Evolutionary conservation across 1,140 invertebrate species (phyloP).

Genomic region (Anagrus nilaparvatae): DNA sequence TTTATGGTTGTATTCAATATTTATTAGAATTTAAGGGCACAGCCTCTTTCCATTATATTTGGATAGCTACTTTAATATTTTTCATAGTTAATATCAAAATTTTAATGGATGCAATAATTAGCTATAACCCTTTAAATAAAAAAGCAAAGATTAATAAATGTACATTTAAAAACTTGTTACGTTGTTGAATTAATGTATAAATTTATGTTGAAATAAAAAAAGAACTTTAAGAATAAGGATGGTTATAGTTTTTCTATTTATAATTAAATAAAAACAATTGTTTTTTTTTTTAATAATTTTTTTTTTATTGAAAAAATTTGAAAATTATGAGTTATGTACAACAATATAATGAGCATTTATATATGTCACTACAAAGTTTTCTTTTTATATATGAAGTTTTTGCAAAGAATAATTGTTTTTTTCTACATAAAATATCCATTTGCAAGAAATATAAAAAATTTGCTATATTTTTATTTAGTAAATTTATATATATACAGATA

Average conservation of each 20-base stretch:
- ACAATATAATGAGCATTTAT: constrained; percentile 16
- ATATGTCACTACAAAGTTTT: constrained; percentile 18
- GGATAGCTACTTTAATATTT: constrained; percentile 66
- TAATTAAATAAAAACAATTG: too few species aligned
- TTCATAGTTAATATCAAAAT: constrained; percentile 69
- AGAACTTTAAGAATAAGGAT: too few species aligned
- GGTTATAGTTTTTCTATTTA: too few species aligned
- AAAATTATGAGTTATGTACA: constrained; percentile 22
- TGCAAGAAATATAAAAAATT: too few species aligned
- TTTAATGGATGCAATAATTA: constrained; percentile 53
- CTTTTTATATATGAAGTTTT: too few species aligned
- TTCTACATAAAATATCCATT: constrained; percentile 10
- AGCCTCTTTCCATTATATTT: constrained; percentile 72
- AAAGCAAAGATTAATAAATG: constrained; percentile 1
- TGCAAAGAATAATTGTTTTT: constrained; percentile 15
- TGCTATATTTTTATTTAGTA: constrained; percentile 31
- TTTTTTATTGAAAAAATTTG: constrained; percentile 19
- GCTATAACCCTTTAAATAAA: constrained; percentile 37
- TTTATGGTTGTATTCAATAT: constrained; percentile 85
- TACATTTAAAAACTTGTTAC: neutral
- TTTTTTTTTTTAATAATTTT: constrained; percentile 15
- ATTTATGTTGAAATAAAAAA: too few species aligned
- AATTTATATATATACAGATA: constrained; percentile 39
- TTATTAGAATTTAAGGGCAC: constrained; percentile 78
- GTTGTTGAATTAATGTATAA: neutral